These are phyloP conservation scores for Oreochromis spilurus DNA, from an alignment of 2,113 vertebrate species.

Conservation along the genomic window DNA sequence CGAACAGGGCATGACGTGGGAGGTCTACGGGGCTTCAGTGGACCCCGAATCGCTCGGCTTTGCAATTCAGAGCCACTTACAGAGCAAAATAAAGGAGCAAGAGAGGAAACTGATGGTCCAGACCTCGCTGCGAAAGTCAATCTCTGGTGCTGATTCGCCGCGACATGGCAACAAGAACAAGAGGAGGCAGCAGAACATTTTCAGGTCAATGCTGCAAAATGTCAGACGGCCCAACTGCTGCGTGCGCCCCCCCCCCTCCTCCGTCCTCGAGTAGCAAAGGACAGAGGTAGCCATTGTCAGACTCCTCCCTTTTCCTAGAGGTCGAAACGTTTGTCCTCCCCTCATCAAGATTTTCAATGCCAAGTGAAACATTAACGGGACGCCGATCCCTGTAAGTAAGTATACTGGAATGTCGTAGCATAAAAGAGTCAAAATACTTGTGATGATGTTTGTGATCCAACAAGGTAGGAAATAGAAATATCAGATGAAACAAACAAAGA, in stretches of 20 bases:
- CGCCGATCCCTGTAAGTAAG: slow-evolving; percentile 33
- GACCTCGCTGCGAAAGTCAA: slow-evolving; percentile 81
- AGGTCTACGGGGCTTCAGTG: slow-evolving; percentile 93
- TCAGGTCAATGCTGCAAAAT: slow-evolving; percentile 92
- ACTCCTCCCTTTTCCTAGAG: slow-evolving; percentile 28
- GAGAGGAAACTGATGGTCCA: slow-evolving; percentile 83
- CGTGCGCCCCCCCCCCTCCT: slow-evolving; percentile 81
- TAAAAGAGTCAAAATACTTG: slow-evolving; percentile 46
- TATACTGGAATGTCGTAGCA: slow-evolving; percentile 59
- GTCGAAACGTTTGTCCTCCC: slow-evolving; percentile 45
- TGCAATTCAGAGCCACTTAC: slow-evolving; percentile 96
- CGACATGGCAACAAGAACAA: slow-evolving; percentile 78
- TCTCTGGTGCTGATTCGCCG: slow-evolving; percentile 79
- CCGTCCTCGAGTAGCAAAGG: slow-evolving; percentile 83
- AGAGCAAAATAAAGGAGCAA: slow-evolving; percentile 94
- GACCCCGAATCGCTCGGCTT: slow-evolving; percentile 93
- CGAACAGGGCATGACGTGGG: slow-evolving; percentile 98
- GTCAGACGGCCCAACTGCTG: slow-evolving; percentile 92
- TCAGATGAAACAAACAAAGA: slow-evolving; percentile 20
- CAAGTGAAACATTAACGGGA: slow-evolving; percentile 41
- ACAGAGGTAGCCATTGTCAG: slow-evolving; percentile 10
- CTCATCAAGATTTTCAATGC: slow-evolving; percentile 20
- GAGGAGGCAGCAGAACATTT: slow-evolving; percentile 84
- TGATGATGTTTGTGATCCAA: slow-evolving; percentile 61
- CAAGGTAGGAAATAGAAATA: slow-evolving; percentile 40